phyloP scores from a whole-genome alignment of 2,113 vertebrate genomes.

The Okapia johnstoni region DNA sequence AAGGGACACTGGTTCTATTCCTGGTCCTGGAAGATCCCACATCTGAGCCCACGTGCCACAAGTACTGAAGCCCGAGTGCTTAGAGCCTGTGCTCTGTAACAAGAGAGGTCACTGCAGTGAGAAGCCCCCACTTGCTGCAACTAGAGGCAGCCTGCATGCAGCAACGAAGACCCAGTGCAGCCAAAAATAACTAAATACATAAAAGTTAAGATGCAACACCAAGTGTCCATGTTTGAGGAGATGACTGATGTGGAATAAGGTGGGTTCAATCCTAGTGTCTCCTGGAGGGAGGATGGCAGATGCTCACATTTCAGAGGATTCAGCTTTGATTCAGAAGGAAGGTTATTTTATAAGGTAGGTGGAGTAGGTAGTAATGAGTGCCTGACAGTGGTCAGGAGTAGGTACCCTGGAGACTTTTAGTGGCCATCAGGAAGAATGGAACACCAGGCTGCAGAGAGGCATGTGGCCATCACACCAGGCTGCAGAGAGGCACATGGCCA shows the following conservation, averaged over 20 bases:
- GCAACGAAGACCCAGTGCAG: neutral
- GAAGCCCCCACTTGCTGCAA: neutral
- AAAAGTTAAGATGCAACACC: neutral
- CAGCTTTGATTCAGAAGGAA: neutral
- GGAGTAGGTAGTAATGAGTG: neutral
- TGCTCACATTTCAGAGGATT: neutral
- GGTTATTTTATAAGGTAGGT: neutral
- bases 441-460: neutral
- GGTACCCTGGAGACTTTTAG: neutral
- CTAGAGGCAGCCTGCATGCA: neutral
- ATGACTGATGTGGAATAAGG: neutral
- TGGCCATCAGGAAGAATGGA: neutral
- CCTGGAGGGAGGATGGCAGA: neutral
- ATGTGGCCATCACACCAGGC: neutral
- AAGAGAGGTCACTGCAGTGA: neutral
- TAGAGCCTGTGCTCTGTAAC: neutral
- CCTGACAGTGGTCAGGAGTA: neutral
- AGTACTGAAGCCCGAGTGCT: neutral
- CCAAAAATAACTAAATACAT: neutral
- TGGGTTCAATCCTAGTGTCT: neutral
- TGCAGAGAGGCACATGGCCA: neutral
- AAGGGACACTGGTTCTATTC: neutral
- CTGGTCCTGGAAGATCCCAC: neutral
- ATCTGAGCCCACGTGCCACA: rapidly evolving
- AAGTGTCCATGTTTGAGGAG: neutral